Conservation (phyloP, 1,140 invertebrate genomes). For the Pogonognathellus flavescens region DNA sequence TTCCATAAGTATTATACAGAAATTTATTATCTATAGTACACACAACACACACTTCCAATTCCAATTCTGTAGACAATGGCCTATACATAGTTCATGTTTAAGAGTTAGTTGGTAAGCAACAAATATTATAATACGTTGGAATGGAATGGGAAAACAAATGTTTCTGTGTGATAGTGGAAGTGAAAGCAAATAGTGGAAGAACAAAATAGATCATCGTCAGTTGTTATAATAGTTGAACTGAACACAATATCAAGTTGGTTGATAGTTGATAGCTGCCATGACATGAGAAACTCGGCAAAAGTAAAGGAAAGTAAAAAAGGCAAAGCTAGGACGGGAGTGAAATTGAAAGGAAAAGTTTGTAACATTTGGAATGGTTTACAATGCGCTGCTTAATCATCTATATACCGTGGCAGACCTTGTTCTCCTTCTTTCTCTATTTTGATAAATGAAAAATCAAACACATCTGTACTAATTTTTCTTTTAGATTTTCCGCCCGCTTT, state of each 20-base stretch:
- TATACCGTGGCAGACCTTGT: neutral
- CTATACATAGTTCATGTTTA: too few species aligned
- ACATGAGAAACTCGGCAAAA: conserved; percentile 22
- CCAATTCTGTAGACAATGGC: too few species aligned
- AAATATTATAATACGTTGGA: neutral
- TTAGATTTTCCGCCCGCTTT: conserved; percentile 33
- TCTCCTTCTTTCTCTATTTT: conserved; percentile 19
- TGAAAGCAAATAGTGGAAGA: conserved; percentile 16
- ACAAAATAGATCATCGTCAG: conserved; percentile 14
- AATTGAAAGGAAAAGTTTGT: conserved; percentile 17
- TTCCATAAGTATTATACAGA: too few species aligned
- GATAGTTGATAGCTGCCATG: conserved; percentile 38
- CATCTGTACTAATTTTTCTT: conserved; percentile 54
- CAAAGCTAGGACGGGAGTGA: neutral
- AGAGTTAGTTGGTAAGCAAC: neutral
- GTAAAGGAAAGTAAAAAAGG: conserved; percentile 25
- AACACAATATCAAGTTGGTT: conserved; percentile 39
- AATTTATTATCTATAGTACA: too few species aligned
- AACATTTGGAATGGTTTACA: conserved; percentile 33
- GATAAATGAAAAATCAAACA: conserved; percentile 55
- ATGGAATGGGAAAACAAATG: conserved; percentile 20
- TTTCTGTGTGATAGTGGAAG: conserved; percentile 24
- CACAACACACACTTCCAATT: too few species aligned
- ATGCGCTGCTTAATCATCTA: conserved; percentile 43
- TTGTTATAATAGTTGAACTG: conserved; percentile 19